Evolutionary conservation across 2,113 vertebrate species (phyloP).

Genomic region (Hemichromis elongatus): DNA sequence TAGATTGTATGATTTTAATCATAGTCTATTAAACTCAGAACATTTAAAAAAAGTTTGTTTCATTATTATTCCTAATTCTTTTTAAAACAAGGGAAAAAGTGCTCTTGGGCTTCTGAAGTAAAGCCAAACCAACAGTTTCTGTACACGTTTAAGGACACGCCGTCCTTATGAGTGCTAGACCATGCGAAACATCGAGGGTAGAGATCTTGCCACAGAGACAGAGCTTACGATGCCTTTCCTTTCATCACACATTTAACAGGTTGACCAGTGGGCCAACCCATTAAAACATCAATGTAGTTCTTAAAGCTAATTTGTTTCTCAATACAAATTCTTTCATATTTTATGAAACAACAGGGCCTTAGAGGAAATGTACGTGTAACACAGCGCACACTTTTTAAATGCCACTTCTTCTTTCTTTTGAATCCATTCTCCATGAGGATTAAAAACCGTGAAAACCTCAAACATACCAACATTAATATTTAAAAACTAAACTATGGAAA

Average conservation of each 20-base stretch:
- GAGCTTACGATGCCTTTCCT: background rate
- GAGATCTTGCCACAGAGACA: background rate
- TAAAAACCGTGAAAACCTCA: background rate
- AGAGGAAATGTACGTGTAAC: background rate
- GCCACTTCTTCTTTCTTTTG: background rate
- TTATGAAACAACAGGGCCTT: background rate
- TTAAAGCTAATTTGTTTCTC: background rate
- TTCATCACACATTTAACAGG: background rate
- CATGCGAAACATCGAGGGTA: background rate
- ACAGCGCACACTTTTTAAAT: background rate
- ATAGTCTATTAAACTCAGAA: background rate
- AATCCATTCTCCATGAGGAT: background rate
- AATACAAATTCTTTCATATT: background rate
- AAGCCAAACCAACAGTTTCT: conserved; percentile 2
- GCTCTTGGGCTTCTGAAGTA: background rate
- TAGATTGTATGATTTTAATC: background rate
- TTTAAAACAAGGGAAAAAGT: background rate
- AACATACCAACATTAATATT: background rate
- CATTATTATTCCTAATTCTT: background rate
- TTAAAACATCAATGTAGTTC: background rate
- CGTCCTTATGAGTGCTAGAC: background rate
- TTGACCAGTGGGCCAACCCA: background rate
- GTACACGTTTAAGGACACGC: background rate
- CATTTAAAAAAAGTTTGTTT: background rate
- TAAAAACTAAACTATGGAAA: background rate